A percentile compares a stretch with the other conserved stretches of the same genome.
Conservation (phyloP, 2,888 invertebrate species). For the Tachina grossa region DNA sequence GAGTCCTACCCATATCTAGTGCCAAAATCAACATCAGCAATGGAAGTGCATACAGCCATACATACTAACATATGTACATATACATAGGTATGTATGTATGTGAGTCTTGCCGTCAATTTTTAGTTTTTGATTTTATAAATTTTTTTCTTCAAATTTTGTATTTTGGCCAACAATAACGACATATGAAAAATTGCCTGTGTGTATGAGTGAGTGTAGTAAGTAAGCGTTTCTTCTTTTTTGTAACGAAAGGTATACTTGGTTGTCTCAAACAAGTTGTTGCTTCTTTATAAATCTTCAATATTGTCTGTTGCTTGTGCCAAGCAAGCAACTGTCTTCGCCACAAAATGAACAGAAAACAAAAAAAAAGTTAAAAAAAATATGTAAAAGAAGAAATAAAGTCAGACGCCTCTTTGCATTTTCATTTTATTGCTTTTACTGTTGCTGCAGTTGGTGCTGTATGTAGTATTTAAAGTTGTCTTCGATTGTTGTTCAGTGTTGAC, state of each 20-base stretch:
- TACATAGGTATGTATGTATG: neutral
- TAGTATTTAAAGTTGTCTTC: slow-evolving; percentile 46
- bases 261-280: slow-evolving; percentile 68
- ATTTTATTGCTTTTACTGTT: slow-evolving; percentile 28
- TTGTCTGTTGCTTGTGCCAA: slow-evolving; percentile 51
- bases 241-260: slow-evolving; percentile 54
- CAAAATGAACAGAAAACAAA: slow-evolving; percentile 1
- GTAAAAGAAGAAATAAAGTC: slow-evolving; percentile 30
- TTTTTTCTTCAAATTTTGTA: neutral
- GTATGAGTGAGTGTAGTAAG: neutral
- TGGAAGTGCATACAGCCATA: too few relatives aligned
- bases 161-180: slow-evolving; percentile 45
- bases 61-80: neutral
- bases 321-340: slow-evolving; percentile 35
- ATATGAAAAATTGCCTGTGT: neutral
- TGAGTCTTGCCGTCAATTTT: slow-evolving; percentile 23
- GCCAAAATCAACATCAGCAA: too few relatives aligned
- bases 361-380: neutral
- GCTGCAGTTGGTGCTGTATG: neutral
- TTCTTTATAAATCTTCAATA: slow-evolving; percentile 64
- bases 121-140: neutral
- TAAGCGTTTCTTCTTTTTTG: slow-evolving; percentile 7
- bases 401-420: slow-evolving; percentile 57
- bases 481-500: slow-evolving; percentile 63
- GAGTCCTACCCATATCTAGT: too few relatives aligned